phyloP scores from a whole-genome alignment of 2,113 vertebrate species.

The Phainopepla nitens region DNA sequence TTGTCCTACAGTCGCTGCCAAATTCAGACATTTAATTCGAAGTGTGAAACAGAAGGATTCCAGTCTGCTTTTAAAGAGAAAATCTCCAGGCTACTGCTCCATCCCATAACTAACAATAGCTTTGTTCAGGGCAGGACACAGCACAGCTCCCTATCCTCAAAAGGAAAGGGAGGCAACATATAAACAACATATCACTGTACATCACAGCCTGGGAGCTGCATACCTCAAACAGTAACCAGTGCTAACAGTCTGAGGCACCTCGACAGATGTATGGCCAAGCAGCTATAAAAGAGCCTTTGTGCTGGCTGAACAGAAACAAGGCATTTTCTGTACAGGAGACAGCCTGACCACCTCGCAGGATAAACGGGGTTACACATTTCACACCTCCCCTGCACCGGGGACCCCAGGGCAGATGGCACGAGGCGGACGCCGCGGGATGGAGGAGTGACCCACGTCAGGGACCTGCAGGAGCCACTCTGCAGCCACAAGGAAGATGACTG shows the following conservation, averaged over 20 bases:
- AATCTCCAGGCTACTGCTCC: neutral
- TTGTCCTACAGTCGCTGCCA: neutral
- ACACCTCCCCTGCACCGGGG: slow-evolving; percentile 10
- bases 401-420: slow-evolving; percentile 1
- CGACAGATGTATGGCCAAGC: slow-evolving; percentile 38
- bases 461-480: neutral
- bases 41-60: neutral
- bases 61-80: neutral
- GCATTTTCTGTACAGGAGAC: slow-evolving; percentile 48
- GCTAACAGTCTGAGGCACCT: slow-evolving; percentile 44
- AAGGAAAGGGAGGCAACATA: slow-evolving; percentile 28
- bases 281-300: slow-evolving; percentile 66
- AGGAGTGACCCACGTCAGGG: neutral
- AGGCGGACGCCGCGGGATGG: neutral
- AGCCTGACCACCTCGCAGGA: slow-evolving; percentile 18
- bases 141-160: slow-evolving; percentile 15
- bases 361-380: slow-evolving; percentile 37
- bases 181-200: slow-evolving; percentile 33
- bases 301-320: slow-evolving; percentile 45
- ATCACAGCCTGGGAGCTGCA: slow-evolving; percentile 33
- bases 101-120: neutral
- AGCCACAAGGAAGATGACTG: neutral
- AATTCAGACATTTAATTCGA: neutral
- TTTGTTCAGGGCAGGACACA: neutral
- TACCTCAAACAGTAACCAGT: slow-evolving; percentile 27